A percentile compares a stretch with the other conserved stretches of the same genome.
Evolutionary conservation across 23 tunicate species (phyloP).

Genomic region (Styela plicata): DNA sequence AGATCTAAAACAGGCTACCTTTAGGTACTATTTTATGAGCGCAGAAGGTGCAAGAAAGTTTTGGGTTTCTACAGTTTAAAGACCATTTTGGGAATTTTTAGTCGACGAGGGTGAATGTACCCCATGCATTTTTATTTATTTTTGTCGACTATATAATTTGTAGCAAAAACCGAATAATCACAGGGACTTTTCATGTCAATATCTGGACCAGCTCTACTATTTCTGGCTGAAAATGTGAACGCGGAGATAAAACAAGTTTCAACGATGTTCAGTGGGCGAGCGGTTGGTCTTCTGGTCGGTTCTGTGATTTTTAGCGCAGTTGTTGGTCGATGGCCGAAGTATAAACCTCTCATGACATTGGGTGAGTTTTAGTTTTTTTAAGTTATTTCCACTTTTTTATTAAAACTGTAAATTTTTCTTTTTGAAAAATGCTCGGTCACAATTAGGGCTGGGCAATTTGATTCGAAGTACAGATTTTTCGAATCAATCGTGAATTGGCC

Average conservation of each 20-base stretch:
- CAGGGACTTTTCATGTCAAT: conserved; percentile 27
- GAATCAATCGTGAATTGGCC: too few species aligned
- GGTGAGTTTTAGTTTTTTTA: conserved; percentile 2
- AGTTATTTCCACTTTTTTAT: too few species aligned
- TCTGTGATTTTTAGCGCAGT: conserved; percentile 41
- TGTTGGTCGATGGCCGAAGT: conserved; percentile 15
- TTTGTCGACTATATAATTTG: neutral
- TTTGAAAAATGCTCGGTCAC: too few species aligned
- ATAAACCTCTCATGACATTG: conserved; percentile 9
- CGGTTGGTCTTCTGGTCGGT: conserved; percentile 78
- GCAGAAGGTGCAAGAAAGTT: too few species aligned
- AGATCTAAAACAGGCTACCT: too few species aligned
- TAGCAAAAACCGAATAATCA: neutral
- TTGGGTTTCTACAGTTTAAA: too few species aligned
- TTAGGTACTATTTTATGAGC: too few species aligned
- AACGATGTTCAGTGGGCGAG: conserved; percentile 76
- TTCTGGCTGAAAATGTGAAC: conserved; percentile 74
- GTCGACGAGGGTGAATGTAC: too few species aligned
- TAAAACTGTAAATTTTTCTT: too few species aligned
- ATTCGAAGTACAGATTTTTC: too few species aligned
- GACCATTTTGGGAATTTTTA: too few species aligned
- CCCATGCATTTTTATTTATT: neutral
- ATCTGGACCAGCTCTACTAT: conserved; percentile 48
- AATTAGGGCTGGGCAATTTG: too few species aligned
- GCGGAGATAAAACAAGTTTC: conserved; percentile 65